Conservation (phyloP, 2,113 vertebrate species). For the Odocoileus hemionus region DNA sequence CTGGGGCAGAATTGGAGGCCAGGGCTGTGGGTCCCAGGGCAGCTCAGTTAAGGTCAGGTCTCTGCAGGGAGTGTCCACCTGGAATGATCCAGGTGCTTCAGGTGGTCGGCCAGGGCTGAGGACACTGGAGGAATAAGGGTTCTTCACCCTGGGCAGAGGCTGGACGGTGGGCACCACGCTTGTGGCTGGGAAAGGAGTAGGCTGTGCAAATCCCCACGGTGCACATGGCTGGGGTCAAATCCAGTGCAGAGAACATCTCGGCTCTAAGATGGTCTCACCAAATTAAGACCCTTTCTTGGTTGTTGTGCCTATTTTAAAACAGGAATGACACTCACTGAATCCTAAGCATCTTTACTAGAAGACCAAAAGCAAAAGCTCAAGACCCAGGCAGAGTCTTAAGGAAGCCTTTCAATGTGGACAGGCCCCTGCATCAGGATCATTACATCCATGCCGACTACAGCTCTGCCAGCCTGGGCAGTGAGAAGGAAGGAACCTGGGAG, state of each 20-base stretch:
- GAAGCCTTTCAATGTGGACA: not conserved
- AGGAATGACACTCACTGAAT: fast-evolving
- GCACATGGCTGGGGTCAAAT: not conserved
- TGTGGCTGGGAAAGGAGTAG: not conserved
- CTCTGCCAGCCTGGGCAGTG: fast-evolving
- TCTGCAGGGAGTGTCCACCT: not conserved
- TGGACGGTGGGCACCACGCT: fast-evolving
- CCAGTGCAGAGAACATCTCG: fast-evolving
- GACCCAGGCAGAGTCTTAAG: not conserved
- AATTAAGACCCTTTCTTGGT: fast-evolving
- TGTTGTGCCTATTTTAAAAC: not conserved
- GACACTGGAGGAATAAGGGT: fast-evolving
- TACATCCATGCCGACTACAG: not conserved
- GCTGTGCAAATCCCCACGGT: fast-evolving
- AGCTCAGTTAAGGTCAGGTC: not conserved
- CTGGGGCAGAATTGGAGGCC: not conserved
- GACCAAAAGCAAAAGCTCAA: conserved; percentile 6
- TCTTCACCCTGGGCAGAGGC: not conserved
- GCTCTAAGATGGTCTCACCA: fast-evolving
- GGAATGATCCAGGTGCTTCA: not conserved
- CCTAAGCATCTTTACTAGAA: conserved; percentile 46
- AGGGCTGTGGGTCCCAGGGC: not conserved
- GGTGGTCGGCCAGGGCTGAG: not conserved
- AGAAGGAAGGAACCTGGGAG: fast-evolving
- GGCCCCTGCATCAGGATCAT: not conserved